phyloP scores from a whole-genome alignment of 2,113 vertebrate genomes.

The Pyrgilauda ruficollis region DNA sequence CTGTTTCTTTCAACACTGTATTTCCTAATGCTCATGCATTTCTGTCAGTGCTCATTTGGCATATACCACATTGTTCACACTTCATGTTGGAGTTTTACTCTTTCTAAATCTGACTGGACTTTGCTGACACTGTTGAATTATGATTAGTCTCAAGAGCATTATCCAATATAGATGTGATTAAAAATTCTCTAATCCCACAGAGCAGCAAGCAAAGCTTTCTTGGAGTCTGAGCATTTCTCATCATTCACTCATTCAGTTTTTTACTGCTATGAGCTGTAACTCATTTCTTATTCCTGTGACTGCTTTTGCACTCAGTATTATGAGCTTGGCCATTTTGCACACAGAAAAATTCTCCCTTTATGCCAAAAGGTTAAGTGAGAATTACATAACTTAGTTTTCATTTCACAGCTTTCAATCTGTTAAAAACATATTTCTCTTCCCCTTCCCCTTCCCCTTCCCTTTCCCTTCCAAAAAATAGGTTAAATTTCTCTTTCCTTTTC shows the following conservation, averaged over 20 bases:
- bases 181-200: conserved; percentile 11
- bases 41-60: not conserved
- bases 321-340: not conserved
- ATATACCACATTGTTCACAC: not conserved
- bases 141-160: not conserved
- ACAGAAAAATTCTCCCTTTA: not conserved
- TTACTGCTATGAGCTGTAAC: not conserved
- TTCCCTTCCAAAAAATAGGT: too few relatives aligned
- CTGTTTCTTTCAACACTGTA: not conserved
- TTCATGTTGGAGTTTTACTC: not conserved
- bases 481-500: too few relatives aligned
- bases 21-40: not conserved
- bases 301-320: not conserved
- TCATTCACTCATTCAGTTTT: not conserved
- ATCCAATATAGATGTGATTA: not conserved
- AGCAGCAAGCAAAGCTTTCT: not conserved
- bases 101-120: not conserved
- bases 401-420: not conserved
- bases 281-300: not conserved
- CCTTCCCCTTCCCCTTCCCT: too few relatives aligned
- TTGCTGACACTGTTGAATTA: not conserved
- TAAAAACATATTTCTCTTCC: not conserved
- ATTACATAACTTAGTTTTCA: not conserved
- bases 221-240: not conserved
- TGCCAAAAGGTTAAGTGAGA: not conserved